Percentiles rank a stretch among this genome's conserved stretches.
Conservation (phyloP, 2,113 vertebrate species). For the Recurvirostra avosetta region DNA sequence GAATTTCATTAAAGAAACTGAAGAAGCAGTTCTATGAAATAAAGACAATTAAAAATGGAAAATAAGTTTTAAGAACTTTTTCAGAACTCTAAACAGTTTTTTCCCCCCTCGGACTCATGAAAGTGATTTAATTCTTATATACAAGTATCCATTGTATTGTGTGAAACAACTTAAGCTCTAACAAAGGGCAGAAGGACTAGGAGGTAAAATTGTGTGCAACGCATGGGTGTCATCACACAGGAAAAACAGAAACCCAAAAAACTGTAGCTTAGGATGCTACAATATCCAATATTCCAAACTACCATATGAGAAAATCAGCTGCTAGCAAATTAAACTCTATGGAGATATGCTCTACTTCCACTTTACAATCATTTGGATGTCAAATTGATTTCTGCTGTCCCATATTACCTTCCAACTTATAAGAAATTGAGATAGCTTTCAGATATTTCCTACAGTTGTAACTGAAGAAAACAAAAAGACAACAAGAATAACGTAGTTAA, state of each 20-base stretch:
- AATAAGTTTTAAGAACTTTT: neutral
- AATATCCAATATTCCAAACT: neutral
- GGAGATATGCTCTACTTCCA: neutral
- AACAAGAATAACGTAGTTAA: neutral
- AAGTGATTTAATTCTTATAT: neutral
- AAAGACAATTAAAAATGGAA: neutral
- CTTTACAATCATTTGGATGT: neutral
- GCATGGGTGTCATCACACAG: accelerated
- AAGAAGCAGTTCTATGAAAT: constrained; percentile 85
- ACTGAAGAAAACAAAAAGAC: neutral
- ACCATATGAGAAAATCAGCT: neutral
- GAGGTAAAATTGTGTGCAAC: neutral
- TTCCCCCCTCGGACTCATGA: neutral
- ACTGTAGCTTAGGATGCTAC: neutral
- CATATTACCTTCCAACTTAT: neutral
- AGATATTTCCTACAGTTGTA: neutral
- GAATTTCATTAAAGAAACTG: constrained; percentile 91
- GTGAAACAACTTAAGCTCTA: neutral
- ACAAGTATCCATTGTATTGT: neutral
- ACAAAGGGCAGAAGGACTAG: neutral
- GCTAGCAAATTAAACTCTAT: neutral
- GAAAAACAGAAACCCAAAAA: neutral
- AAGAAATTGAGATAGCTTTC: too few species aligned
- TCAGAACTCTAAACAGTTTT: neutral
- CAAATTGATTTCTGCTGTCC: neutral